Conservation (phyloP, 1,140 invertebrate genomes). For the Ctenoplectra terminalis region DNA sequence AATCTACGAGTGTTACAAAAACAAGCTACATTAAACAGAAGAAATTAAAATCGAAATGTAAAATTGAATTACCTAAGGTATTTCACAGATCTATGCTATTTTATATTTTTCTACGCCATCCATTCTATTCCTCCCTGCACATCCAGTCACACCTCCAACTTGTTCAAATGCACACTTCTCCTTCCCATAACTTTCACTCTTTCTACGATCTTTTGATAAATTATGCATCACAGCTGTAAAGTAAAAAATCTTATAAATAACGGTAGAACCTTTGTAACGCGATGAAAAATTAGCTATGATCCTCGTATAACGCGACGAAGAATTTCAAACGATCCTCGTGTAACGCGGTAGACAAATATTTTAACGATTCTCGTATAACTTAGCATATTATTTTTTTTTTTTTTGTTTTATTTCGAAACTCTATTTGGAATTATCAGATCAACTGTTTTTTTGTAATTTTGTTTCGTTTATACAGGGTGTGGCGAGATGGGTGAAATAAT, state of each 20-base stretch:
- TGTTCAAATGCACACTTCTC: neutral
- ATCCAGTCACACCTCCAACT: neutral
- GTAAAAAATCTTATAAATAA: neutral
- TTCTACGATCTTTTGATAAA: neutral
- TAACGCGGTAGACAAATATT: neutral
- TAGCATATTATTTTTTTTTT: too few relatives aligned
- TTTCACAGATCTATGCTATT: slow-evolving; percentile 59
- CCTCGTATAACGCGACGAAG: neutral
- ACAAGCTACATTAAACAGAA: neutral
- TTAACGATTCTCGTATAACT: neutral
- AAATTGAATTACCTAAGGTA: slow-evolving; percentile 36
- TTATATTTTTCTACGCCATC: slow-evolving; percentile 65
- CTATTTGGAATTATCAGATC: too few relatives aligned
- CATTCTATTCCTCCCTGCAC: slow-evolving; percentile 13
- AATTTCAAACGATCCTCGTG: neutral
- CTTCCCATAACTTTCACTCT: neutral
- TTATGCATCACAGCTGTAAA: neutral
- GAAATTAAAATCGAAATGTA: slow-evolving; percentile 7
- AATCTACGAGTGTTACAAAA: neutral
- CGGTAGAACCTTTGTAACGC: too few relatives aligned
- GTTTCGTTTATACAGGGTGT: neutral
- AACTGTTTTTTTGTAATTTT: too few relatives aligned
- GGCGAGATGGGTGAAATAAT: too few relatives aligned
- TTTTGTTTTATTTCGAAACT: too few relatives aligned
- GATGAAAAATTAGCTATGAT: too few relatives aligned